These are phyloP conservation scores for Sinotaia quadrata DNA, from an alignment of 2,888 invertebrate genomes.

Conservation along the genomic window DNA sequence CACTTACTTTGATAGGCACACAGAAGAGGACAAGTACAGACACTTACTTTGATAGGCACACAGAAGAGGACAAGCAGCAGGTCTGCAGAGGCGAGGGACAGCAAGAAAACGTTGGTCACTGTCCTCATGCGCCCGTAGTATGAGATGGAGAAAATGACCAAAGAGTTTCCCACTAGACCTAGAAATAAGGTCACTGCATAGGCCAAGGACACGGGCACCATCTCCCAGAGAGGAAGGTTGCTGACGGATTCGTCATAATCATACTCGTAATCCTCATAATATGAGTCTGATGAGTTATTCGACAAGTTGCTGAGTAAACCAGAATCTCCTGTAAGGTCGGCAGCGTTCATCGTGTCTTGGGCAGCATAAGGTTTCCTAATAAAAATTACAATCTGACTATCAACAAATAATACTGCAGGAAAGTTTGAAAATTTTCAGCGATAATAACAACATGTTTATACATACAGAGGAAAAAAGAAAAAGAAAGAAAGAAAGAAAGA, in stretches of 20 bases:
- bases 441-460: too few species aligned
- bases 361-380: too few species aligned
- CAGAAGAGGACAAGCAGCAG: conserved; percentile 80
- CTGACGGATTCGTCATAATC: conserved; percentile 72
- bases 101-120: conserved; percentile 79
- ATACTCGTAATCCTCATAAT: conserved; percentile 69
- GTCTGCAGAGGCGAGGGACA: conserved; percentile 80
- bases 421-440: too few species aligned
- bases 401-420: too few species aligned
- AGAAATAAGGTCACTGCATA: conserved; percentile 77
- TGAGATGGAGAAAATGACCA: conserved; percentile 76
- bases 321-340: too few species aligned
- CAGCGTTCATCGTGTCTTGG: not conserved
- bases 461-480: not conserved
- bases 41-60: conserved; percentile 80
- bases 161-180: conserved; percentile 76
- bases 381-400: too few species aligned
- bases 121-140: conserved; percentile 76
- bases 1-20: too few species aligned
- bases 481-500: not conserved
- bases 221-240: conserved; percentile 75
- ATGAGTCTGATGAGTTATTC: not conserved
- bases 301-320: not conserved
- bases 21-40: not conserved
- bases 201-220: conserved; percentile 76